Base-by-base conservation (phyloP, 2,797 vertebrate genomes). In the Miichthys miiuy region DNA sequence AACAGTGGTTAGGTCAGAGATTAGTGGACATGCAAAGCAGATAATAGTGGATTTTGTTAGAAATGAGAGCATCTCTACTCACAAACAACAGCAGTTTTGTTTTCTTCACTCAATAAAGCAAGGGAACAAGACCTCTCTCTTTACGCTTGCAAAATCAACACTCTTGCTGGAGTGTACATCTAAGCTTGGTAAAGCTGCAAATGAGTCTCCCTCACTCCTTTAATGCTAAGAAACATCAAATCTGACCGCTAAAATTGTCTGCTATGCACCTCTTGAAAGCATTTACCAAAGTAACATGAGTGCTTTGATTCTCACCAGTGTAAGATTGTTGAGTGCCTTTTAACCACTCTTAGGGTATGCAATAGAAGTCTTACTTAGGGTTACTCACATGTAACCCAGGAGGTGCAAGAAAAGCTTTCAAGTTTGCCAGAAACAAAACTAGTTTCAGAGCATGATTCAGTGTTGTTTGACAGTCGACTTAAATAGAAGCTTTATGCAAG, bases 1-100 rank as follows among this genome's bases (percentile, higher is more conserved):
- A 54, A 34, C 54, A 72, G 56, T 13, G 20, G 68, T 66, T 54
- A 79, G 58, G 46, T 50, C 62, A 82, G 44, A 85, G 84, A 88
- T 86, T 79, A 88, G 54, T 34, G 65, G 30, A 44, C 65, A 67
- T 71, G 61, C 25, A 77, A 72, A 86, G 67, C 75, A 74, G 82
- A 86, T 87, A 74, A 85, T 52, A 30, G 80, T 82, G 85, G 83
- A 88, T 86, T 87, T 75, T 74, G 72, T 66, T 72, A 27, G 66
- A 79, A 84, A 87, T 64, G 34, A 62, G 62, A 78, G 74, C 21
- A 0, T 55, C 65, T 51, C 65, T 52, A 48, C 41, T 66, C 54
- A 72, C 55, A 76, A 66, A 70, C 55, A 76, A 68, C 60, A 44
- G 48, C 18, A 12, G 74, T 38, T 55, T 38, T 44, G 7, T n/a